Conservation (phyloP, 2,797 vertebrate species). For the Sciaenops ocellatus region DNA sequence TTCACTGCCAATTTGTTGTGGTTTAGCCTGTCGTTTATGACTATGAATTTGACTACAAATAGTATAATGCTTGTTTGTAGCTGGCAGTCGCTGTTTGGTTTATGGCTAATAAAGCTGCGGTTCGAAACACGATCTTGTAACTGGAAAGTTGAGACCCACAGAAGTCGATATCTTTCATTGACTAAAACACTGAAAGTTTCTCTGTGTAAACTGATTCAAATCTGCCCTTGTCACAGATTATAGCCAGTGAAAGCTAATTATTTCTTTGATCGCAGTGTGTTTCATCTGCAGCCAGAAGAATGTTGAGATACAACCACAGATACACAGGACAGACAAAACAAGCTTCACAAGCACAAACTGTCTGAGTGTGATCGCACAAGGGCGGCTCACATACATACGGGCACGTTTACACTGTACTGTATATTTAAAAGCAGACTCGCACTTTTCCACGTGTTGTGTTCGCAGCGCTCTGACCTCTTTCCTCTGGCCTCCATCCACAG, state of each 20-base stretch:
- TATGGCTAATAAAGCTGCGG: constrained; percentile 18
- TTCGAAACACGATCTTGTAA: constrained; percentile 3
- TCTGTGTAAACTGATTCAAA: constrained; percentile 4
- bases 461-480: constrained; percentile 40
- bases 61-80: constrained; percentile 11
- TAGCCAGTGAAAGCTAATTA: constrained; percentile 9
- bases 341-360: constrained; percentile 22
- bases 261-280: constrained; percentile 28
- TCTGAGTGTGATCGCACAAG: not conserved
- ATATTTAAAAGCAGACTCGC: constrained; percentile 35
- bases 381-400: not conserved
- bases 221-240: constrained; percentile 15
- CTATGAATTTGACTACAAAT: constrained; percentile 31
- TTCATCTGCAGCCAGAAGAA: constrained; percentile 43
- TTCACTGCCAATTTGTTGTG: constrained; percentile 44
- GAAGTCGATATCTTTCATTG: not conserved
- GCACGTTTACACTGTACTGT: constrained; percentile 4
- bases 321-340: constrained; percentile 33
- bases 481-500: constrained; percentile 35
- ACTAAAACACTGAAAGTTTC: not conserved
- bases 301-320: constrained; percentile 20
- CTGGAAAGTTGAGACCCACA: not conserved
- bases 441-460: constrained; percentile 21
- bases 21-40: constrained; percentile 36
- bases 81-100: constrained; percentile 7